Evolutionary conservation across 92 coral and sea anemone species (phyloP), one percentile per base, ranked within the genome.

Genomic region (Porites cylindrica): DNA sequence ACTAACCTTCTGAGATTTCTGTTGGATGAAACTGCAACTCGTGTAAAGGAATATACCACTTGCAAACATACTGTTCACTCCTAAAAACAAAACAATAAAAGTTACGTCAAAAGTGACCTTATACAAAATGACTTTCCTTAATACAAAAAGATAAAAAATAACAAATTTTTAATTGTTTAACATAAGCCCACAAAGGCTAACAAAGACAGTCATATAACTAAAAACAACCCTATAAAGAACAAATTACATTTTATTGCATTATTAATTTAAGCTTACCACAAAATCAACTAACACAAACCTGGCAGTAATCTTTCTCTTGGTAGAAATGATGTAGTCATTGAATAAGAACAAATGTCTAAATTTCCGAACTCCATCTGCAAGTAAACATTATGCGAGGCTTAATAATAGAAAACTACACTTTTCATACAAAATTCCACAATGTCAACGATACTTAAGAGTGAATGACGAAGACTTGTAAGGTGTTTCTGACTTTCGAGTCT

Each of bases 361-460:
- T 79, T 97, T 97, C 50, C 99, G 93, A 78, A 90, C 95, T 66
- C 99, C 99, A 92, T 97, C 99, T 97, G 72, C 61, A 85, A 83
- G 61, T 10, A n/a, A 54, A 73, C 18, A 20, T 2, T 10, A 51
- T 1, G 8, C 13, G 9, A 20, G 61, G 61, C 61, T 56, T 56
- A 56, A 56, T 14, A 10, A 56, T 14, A 56, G 13, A 56, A 56
- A 10, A 56, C 8, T 56, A 56, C 61, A 56, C 61, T 56, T 56
- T 10, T 56, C 61, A 10, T 56, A 56, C 61, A 56, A 14, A 56
- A 6, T 8, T 73, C 6, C 1, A 50, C 12, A 23, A 13, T 47
- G 8, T 1, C 47, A 38, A 38, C 47, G 47, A 38, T 38, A 38
- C 47, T 38, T 38, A 38, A 38, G 6, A 38, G 6, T 38, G 47